Conservation (phyloP, 2,797 vertebrate species). For the Rhynchotus rufescens region DNA sequence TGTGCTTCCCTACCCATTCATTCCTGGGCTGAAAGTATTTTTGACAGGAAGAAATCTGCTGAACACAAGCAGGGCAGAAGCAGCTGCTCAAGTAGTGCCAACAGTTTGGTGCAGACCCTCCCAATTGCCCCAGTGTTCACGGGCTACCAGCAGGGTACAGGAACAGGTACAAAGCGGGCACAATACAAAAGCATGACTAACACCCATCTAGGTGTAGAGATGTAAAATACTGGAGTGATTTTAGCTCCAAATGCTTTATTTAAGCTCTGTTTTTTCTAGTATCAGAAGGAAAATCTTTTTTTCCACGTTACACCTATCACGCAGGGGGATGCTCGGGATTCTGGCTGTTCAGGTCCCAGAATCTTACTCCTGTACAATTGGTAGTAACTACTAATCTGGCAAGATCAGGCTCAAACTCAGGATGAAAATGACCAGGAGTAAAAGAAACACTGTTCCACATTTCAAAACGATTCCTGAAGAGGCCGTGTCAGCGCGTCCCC, state of each 20-base stretch:
- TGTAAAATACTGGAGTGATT: neutral
- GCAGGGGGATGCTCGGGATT: neutral
- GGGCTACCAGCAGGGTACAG: neutral
- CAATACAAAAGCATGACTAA: constrained; percentile 4
- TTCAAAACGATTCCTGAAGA: neutral
- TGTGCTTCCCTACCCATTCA: constrained; percentile 4
- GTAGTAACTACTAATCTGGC: neutral
- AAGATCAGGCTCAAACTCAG: neutral
- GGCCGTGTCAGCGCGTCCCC: neutral
- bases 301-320: neutral
- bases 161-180: neutral
- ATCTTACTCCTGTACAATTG: neutral
- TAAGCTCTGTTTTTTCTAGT: neutral
- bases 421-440: neutral
- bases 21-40: neutral
- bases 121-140: neutral
- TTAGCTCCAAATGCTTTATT: neutral
- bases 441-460: neutral
- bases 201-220: neutral
- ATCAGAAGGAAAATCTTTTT: neutral
- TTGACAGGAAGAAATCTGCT: constrained; percentile 10
- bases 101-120: neutral
- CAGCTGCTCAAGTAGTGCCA: neutral
- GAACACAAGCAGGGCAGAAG: neutral
- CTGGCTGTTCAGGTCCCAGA: neutral